These are phyloP conservation scores for crab-eating macaque (Macaca fascicularis) DNA, from an alignment of 2,113 vertebrate species.

Conservation along the genomic window T2T-MFA8v1.1 NC_088377.1:35216001-35216500, in stretches of 20 bases:
- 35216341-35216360: rapidly evolving
- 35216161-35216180: no score
- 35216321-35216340: neutral
- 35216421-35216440: no score
- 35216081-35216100: rapidly evolving
- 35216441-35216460: neutral
- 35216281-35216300: neutral
- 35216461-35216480: rapidly evolving
- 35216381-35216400: rapidly evolving
- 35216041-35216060: no score
- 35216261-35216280: no score
- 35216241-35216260: rapidly evolving
- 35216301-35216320: rapidly evolving
- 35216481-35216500: rapidly evolving
- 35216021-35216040: rapidly evolving
- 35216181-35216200: neutral
- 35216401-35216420: rapidly evolving
- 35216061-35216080: rapidly evolving
- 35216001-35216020: rapidly evolving
- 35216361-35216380: rapidly evolving
- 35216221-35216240: neutral
- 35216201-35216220: rapidly evolving
- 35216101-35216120: no score
- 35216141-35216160: neutral
- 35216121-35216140: rapidly evolving